Conservation (phyloP, 2,888 invertebrate genomes). For the Chorisops tibialis region DNA sequence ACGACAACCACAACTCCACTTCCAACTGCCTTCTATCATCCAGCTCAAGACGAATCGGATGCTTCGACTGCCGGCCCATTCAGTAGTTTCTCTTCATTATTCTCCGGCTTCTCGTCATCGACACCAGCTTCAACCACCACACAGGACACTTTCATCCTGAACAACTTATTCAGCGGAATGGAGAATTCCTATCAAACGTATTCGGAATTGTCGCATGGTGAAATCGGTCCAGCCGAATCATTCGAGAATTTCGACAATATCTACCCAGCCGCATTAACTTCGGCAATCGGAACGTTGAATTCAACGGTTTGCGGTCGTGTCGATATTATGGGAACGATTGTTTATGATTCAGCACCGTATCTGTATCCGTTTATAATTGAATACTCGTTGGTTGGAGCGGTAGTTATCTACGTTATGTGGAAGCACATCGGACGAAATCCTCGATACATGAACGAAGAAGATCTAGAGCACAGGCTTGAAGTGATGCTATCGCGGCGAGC, state of each 20-base stretch:
- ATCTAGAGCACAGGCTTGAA: constrained; percentile 82
- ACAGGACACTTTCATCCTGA: constrained; percentile 45
- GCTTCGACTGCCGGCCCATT: constrained; percentile 24
- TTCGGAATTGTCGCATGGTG: constrained; percentile 48
- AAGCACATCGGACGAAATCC: constrained; percentile 88
- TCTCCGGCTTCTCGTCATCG: constrained; percentile 40
- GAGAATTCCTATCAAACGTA: constrained; percentile 51
- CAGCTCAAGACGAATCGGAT: constrained; percentile 34
- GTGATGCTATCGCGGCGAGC: constrained; percentile 84
- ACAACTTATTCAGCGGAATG: constrained; percentile 48
- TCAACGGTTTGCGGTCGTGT: constrained; percentile 71
- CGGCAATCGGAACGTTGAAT: constrained; percentile 52
- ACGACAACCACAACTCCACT: constrained; percentile 41
- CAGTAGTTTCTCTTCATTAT: constrained; percentile 40
- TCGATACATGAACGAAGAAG: constrained; percentile 73
- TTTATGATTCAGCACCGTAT: constrained; percentile 90
- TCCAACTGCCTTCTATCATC: constrained; percentile 40
- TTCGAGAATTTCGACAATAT: constrained; percentile 60
- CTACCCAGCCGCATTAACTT: constrained; percentile 59
- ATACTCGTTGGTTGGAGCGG: constrained; percentile 91
- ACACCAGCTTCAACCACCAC: constrained; percentile 41
- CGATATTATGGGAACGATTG: constrained; percentile 90
- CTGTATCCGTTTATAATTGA: constrained; percentile 95
- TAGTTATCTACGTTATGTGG: constrained; percentile 96
- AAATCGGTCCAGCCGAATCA: constrained; percentile 44